Conservation (phyloP, 2,888 invertebrate species). For the Cremastinae sp. region DNA sequence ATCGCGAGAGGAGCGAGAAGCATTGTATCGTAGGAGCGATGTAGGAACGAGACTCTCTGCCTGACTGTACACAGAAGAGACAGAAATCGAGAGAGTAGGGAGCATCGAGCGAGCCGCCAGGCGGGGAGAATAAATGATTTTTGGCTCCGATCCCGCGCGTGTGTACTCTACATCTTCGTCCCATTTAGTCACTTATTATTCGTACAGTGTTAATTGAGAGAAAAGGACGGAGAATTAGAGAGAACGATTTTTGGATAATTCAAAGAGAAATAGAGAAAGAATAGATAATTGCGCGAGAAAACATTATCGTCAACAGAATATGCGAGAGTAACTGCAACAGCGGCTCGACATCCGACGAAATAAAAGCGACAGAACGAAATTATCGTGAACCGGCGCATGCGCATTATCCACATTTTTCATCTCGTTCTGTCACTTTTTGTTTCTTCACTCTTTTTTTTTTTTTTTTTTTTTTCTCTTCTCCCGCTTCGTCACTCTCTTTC, state of each 20-base stretch:
- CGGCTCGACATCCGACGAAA: too few relatives aligned
- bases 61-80: conserved; percentile 33
- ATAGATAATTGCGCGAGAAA: background rate
- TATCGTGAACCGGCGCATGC: conserved; percentile 43
- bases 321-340: background rate
- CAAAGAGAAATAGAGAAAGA: conserved; percentile 1
- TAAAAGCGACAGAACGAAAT: conserved; percentile 11
- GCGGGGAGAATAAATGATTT: conserved; percentile 34
- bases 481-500: conserved; percentile 14
- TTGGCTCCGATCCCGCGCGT: conserved; percentile 54
- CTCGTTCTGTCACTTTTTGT: conserved; percentile 36
- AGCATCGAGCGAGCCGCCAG: conserved; percentile 15
- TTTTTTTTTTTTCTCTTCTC: background rate
- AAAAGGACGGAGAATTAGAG: conserved; percentile 18
- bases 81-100: conserved; percentile 21
- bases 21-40: conserved; percentile 13
- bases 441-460: conserved; percentile 4
- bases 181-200: conserved; percentile 54
- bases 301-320: background rate
- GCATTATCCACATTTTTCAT: conserved; percentile 41
- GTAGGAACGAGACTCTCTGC: conserved; percentile 25
- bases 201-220: conserved; percentile 36
- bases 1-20: conserved; percentile 22
- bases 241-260: conserved; percentile 13
- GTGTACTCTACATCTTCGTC: conserved; percentile 40